A percentile compares a stretch with the other conserved stretches of the same genome.
Conservation (phyloP, 2,888 invertebrate species). For the Elgonia sp. region DNA sequence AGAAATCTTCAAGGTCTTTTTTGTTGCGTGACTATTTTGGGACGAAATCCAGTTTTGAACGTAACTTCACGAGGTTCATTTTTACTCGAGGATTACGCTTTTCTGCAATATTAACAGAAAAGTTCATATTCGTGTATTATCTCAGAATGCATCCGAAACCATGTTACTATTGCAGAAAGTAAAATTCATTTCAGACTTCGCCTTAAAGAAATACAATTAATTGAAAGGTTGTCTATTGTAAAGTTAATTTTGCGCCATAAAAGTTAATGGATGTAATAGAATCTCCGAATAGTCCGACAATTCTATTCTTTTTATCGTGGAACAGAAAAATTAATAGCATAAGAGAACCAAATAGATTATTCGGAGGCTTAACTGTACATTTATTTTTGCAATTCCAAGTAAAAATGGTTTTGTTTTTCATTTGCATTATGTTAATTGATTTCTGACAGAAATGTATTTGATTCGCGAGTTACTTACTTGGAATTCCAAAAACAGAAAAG, state of each 20-base stretch:
- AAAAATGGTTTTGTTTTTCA: neutral
- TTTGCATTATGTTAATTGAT: neutral
- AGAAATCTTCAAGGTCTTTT: constrained; percentile 33
- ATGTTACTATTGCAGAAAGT: constrained; percentile 47
- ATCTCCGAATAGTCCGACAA: too few relatives aligned
- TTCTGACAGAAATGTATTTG: neutral
- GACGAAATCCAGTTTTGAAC: constrained; percentile 34
- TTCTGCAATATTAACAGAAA: constrained; percentile 43
- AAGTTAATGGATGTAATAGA: neutral
- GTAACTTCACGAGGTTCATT: constrained; percentile 34
- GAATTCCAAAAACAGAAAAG: constrained; percentile 14
- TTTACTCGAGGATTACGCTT: neutral
- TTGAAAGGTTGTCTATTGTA: constrained; percentile 3
- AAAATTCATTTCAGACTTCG: neutral
- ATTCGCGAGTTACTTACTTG: neutral
- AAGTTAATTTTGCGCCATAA: constrained; percentile 1
- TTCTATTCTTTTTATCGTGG: too few relatives aligned
- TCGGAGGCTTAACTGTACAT: neutral
- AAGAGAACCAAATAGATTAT: too few relatives aligned
- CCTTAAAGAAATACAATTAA: neutral
- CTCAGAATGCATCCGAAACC: neutral
- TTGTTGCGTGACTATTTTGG: constrained; percentile 44
- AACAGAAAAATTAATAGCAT: too few relatives aligned
- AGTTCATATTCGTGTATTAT: neutral
- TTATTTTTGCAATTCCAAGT: constrained; percentile 33